Evolutionary conservation across 2,888 invertebrate genomes (phyloP).

Genomic region (Drosophila monieri): DNA sequence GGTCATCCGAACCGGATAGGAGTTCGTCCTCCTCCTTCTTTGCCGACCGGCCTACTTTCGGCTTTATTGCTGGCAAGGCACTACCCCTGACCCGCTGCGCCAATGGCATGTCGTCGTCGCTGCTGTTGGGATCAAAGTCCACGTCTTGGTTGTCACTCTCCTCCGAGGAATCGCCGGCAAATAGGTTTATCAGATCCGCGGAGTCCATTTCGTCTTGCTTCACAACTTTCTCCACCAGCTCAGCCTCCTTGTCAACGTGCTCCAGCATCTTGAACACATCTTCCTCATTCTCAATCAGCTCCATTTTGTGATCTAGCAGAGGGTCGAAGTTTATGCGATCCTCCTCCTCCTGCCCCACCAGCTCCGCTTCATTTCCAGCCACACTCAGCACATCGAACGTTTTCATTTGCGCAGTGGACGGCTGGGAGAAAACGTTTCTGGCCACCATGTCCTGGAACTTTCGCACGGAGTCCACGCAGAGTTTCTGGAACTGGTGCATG

Average conservation of each 20-base stretch:
- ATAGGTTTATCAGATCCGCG: constrained; percentile 24
- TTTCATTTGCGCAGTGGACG: constrained; percentile 37
- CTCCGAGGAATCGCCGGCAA: constrained; percentile 51
- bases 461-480: constrained; percentile 76
- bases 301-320: constrained; percentile 78
- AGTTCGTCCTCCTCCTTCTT: constrained; percentile 38
- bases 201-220: constrained; percentile 49
- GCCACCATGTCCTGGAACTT: constrained; percentile 71
- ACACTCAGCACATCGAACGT: constrained; percentile 65
- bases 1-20: constrained; percentile 23
- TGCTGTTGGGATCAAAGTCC: constrained; percentile 69
- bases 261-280: constrained; percentile 82
- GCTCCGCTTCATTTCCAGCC: constrained; percentile 50
- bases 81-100: constrained; percentile 63
- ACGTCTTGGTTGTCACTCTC: constrained; percentile 64
- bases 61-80: background rate
- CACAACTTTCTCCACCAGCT: constrained; percentile 59
- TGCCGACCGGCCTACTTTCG: background rate
- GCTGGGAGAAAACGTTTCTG: constrained; percentile 43
- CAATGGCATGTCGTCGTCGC: constrained; percentile 76
- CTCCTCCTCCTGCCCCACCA: constrained; percentile 76
- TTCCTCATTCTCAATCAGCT: constrained; percentile 77
- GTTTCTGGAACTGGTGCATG: constrained; percentile 76
- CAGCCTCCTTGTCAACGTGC: constrained; percentile 77
- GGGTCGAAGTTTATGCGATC: constrained; percentile 79